Evolutionary conservation across 2,888 invertebrate species (phyloP).

Genomic region (Lucinisca nassula): DNA sequence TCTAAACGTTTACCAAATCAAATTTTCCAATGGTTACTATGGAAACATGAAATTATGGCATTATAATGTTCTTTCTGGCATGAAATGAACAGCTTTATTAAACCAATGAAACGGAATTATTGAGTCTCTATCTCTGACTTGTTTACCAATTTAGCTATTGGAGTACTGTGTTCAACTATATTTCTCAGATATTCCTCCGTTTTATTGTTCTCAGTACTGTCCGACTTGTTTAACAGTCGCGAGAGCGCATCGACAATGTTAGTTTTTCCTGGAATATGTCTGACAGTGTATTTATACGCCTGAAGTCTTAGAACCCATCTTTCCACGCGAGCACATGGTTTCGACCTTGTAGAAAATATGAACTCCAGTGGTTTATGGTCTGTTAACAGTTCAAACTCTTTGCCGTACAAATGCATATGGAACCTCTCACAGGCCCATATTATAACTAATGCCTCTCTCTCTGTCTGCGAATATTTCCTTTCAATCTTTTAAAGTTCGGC

Average conservation of each 20-base stretch:
- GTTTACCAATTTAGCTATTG: too few species aligned
- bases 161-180: slow-evolving; percentile 19
- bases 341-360: slow-evolving; percentile 72
- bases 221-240: slow-evolving; percentile 31
- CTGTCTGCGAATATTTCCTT: slow-evolving; percentile 66
- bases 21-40: too few species aligned
- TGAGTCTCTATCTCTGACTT: too few species aligned
- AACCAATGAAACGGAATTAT: too few species aligned
- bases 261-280: slow-evolving; percentile 41
- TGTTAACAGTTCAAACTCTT: slow-evolving; percentile 69
- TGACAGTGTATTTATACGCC: slow-evolving; percentile 59
- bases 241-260: slow-evolving; percentile 64
- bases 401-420: slow-evolving; percentile 73
- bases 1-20: too few species aligned
- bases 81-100: too few species aligned
- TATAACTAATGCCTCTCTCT: slow-evolving; percentile 66
- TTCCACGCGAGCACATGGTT: slow-evolving; percentile 77
- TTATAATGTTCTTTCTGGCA: too few species aligned
- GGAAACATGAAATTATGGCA: too few species aligned
- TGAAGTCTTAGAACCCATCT: slow-evolving; percentile 73
- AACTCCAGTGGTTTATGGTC: slow-evolving; percentile 79
- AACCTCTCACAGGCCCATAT: slow-evolving; percentile 78
- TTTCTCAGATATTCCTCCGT: slow-evolving; percentile 36
- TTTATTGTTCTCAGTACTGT: neutral
- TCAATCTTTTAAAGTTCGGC: slow-evolving; percentile 47